These are phyloP conservation scores for Malurus alboscapulatus DNA, from an alignment of 2,113 vertebrate species.

Conservation along the genomic window DNA sequence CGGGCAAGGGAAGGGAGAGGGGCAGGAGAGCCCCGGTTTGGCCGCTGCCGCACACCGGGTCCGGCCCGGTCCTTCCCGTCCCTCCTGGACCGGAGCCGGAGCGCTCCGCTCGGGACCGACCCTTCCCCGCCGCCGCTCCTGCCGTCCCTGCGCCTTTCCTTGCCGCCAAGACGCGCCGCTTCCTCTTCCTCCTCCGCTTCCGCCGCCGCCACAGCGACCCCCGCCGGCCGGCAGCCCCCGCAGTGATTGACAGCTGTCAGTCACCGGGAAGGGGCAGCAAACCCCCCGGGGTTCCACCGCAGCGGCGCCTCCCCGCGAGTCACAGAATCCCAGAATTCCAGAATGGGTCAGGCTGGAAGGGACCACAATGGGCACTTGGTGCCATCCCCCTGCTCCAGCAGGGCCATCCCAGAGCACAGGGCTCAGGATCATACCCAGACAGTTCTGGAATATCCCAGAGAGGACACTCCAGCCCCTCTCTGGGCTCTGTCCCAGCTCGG, in stretches of 20 bases:
- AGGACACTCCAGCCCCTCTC: not conserved
- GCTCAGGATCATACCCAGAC: not conserved
- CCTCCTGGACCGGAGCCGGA: not conserved
- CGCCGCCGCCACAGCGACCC: not conserved
- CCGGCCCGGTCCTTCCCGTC: not conserved
- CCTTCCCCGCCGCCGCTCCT: not conserved
- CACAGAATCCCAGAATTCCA: not conserved
- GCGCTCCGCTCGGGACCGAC: not conserved
- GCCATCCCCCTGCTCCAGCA: not conserved
- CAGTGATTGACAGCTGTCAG: not conserved
- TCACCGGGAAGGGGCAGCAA: not conserved
- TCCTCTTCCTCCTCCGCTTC: not conserved
- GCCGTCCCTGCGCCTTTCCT: not conserved
- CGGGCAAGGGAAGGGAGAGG: rapidly evolving
- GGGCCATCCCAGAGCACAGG: not conserved
- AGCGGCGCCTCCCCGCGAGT: not conserved
- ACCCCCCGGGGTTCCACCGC: not conserved
- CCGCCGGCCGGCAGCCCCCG: not conserved
- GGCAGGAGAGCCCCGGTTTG: not conserved
- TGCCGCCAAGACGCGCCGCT: not conserved
- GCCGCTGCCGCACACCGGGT: not conserved
- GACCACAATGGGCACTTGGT: not conserved
- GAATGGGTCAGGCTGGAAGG: too few relatives aligned
- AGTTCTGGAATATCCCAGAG: not conserved
- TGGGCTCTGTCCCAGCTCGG: not conserved